phyloP scores from a whole-genome alignment of 2,113 vertebrate genomes.

The Vanacampus margaritifer region DNA sequence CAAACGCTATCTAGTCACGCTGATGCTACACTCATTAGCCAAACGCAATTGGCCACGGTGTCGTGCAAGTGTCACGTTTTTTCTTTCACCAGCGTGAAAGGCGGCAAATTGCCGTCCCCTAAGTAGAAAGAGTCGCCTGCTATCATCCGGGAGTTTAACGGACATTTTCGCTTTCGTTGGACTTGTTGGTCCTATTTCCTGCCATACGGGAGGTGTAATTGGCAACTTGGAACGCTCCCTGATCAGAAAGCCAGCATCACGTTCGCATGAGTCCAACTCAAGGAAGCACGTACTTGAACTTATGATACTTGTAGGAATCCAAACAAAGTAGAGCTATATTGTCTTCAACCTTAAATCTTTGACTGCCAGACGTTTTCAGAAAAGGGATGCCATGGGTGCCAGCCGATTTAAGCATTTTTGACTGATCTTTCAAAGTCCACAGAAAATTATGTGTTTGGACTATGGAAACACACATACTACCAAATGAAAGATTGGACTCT shows the following conservation, averaged over 20 bases:
- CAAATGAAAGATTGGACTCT: no score
- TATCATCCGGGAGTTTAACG: not conserved
- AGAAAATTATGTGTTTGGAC: no score
- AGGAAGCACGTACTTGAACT: not conserved
- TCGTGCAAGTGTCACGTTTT: conserved; percentile 13
- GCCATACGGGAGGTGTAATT: conserved; percentile 45
- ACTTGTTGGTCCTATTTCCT: conserved; percentile 36
- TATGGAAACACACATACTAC: no score
- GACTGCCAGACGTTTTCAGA: no score
- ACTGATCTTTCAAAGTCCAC: no score
- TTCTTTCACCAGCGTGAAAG: conserved; percentile 11
- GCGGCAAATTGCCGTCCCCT: conserved; percentile 14
- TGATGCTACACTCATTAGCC: conserved; percentile 31
- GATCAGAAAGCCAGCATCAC: conserved; percentile 16
- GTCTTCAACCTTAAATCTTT: no score
- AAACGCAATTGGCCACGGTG: conserved; percentile 9
- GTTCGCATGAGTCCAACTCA: conserved; percentile 20
- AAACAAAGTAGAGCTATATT: no score
- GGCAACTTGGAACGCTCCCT: conserved; percentile 35
- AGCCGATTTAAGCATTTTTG: no score
- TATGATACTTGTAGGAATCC: no score
- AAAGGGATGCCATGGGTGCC: no score
- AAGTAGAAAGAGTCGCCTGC: conserved; percentile 45
- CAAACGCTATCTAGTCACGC: conserved; percentile 28
- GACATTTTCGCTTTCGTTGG: conserved; percentile 48